These are phyloP conservation scores for Lasioglossum lativentre DNA, from an alignment of 2,888 invertebrate genomes.

Conservation along the genomic window DNA sequence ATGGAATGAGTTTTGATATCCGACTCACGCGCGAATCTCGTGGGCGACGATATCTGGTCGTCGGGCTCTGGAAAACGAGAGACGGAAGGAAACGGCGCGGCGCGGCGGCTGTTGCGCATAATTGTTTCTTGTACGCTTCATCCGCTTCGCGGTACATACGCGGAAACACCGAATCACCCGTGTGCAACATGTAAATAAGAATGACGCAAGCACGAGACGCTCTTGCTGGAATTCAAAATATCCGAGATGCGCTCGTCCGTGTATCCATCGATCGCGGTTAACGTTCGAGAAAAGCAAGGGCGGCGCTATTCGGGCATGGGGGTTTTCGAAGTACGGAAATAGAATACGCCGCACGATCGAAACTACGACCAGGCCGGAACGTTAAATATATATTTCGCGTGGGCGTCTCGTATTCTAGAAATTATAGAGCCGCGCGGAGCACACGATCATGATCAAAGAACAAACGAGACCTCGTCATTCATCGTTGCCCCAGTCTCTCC, in stretches of 20 bases:
- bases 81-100: background rate
- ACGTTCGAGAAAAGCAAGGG: background rate
- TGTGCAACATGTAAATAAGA: conserved; percentile 10
- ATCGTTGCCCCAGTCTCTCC: background rate
- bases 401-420: conserved; percentile 27
- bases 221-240: conserved; percentile 17
- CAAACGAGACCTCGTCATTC: background rate
- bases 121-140: background rate
- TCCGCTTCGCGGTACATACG: background rate
- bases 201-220: conserved; percentile 24
- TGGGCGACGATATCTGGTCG: too few species aligned
- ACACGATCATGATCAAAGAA: background rate
- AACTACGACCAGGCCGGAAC: conserved; percentile 26
- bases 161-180: background rate
- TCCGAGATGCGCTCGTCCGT: background rate
- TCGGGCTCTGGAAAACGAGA: background rate
- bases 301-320: background rate
- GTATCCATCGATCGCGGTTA: background rate
- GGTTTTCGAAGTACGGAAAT: conserved; percentile 38
- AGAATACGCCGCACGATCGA: conserved; percentile 25
- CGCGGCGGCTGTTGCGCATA: background rate
- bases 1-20: background rate
- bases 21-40: background rate
- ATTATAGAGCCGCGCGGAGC: background rate
- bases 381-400: conserved; percentile 51